phyloP scores from a whole-genome alignment of 2,888 invertebrate genomes.

The Drosophila gaucha region DNA sequence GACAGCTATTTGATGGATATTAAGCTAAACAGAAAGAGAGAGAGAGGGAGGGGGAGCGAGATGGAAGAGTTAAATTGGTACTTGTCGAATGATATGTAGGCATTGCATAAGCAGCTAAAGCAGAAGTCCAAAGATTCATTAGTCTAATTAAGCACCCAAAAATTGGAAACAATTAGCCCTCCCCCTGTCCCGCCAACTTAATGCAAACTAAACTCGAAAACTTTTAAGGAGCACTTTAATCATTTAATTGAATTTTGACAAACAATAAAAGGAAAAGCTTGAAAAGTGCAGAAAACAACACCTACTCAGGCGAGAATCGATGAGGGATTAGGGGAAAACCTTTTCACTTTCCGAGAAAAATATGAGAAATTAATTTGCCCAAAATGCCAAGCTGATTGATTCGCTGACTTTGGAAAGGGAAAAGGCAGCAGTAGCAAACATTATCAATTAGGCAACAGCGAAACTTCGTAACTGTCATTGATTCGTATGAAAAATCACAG shows the following conservation, averaged over 20 bases:
- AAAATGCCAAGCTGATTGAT: conserved; percentile 74
- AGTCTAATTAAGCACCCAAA: conserved; percentile 42
- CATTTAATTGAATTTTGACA: conserved; percentile 71
- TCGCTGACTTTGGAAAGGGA: conserved; percentile 13
- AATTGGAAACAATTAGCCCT: conserved; percentile 46
- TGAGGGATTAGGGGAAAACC: conserved; percentile 5
- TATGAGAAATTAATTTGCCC: conserved; percentile 70
- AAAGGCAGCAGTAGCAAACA: conserved; percentile 29
- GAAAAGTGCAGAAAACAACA: conserved; percentile 39
- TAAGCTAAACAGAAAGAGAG: not conserved
- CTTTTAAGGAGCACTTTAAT: conserved; percentile 53
- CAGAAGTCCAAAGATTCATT: conserved; percentile 39
- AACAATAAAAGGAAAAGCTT: conserved; percentile 33
- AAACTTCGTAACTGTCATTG: conserved; percentile 43
- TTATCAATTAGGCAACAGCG: conserved; percentile 66
- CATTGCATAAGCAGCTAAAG: conserved; percentile 18
- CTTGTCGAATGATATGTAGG: conserved; percentile 9
- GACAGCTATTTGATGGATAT: conserved; percentile 22
- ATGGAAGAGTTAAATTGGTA: conserved; percentile 20
- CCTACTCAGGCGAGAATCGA: conserved; percentile 7
- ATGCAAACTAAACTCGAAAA: conserved; percentile 41
- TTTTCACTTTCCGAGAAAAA: conserved; percentile 69
- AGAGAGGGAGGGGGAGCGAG: conserved; percentile 1
- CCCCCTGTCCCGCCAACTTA: conserved; percentile 15
- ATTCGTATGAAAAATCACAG: conserved; percentile 73